Evolutionary conservation across 2,797 vertebrate genomes (phyloP), one percentile per base, ranked within the genome.

Genomic region (Ficedula albicollis): DNA sequence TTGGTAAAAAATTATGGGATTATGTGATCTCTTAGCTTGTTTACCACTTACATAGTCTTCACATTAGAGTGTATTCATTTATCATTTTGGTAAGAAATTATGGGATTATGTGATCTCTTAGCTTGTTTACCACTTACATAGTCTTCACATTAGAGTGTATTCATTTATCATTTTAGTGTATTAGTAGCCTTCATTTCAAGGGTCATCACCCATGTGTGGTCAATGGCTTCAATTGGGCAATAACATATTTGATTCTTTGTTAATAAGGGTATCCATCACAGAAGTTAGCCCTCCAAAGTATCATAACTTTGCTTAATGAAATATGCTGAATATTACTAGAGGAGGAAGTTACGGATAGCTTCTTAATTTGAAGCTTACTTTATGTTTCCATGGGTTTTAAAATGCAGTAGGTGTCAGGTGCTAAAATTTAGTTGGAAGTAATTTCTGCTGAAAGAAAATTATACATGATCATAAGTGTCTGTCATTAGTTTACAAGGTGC

Each of bases 121-220:
- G 19, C 34, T 91, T 84, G 67, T 90, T 96, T 89, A 32, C 36
- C 34, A 17, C n/a, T 64, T 90, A 41, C 6, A 7, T 38, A 68
- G 52, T 64, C 58, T 54, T 86, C 38, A n/a, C 36, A 38, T 63
- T 58, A 58, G 26, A 63, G 25, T 89, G 41, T 66, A 38, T 49
- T 49, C 34, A 34, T 54, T 54, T 32, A 32, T 97, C 79, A 84
- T 74, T 77, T 79, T 58, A 51, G 48, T 88, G 82, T 94, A 84
- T 96, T 94, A 96, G 95, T 93, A 91, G 79, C 52, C 77, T 97
- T 97, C 91, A 96, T 97, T 96, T 97, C 88, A 95, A 84, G 92
- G 95, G 78, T 95, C 90, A 92, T 97, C 93, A 83, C 69, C 87
- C 76, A 19, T 51, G 25, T 86, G 44, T 54, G 56, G 70, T 46